Evolutionary conservation across 2,797 vertebrate genomes (phyloP).

Genomic region (Picus viridis): DNA sequence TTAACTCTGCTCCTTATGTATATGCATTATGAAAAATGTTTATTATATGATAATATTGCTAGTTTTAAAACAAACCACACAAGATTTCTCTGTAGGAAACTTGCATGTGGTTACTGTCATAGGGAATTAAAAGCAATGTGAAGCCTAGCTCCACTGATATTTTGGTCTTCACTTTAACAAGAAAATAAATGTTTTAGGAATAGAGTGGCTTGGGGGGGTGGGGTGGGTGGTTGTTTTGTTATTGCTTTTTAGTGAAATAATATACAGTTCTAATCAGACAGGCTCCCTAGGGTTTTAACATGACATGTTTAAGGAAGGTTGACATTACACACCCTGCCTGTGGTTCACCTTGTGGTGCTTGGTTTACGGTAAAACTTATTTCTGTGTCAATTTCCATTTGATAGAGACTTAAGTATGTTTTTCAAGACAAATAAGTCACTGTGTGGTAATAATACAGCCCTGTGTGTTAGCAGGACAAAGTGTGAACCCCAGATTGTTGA

Average conservation of each 20-base stretch:
- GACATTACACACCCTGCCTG: background rate
- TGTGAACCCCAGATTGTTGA: background rate
- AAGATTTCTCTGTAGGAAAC: slow-evolving; percentile 29
- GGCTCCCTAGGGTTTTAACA: slow-evolving; percentile 14
- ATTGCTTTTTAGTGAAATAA: background rate
- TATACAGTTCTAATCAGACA: background rate
- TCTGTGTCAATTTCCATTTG: slow-evolving; percentile 14
- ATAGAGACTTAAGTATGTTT: background rate
- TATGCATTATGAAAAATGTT: slow-evolving; percentile 3
- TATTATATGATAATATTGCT: slow-evolving; percentile 18
- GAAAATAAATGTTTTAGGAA: slow-evolving; percentile 14
- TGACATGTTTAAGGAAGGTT: slow-evolving; percentile 27
- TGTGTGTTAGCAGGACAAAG: background rate
- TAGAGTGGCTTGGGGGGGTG: background rate
- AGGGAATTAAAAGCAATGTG: slow-evolving; percentile 31
- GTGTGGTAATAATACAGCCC: background rate
- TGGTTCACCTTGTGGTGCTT: slow-evolving; percentile 29
- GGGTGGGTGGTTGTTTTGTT: background rate
- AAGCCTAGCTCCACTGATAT: background rate
- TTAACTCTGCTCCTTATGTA: slow-evolving; percentile 8
- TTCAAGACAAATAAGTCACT: background rate
- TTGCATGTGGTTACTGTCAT: background rate
- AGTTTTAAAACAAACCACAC: slow-evolving; percentile 42
- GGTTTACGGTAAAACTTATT: slow-evolving; percentile 14
- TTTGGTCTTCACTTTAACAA: slow-evolving; percentile 34